phyloP scores from a whole-genome alignment of 2,888 invertebrate species.

The Sarcophaga subvicina region DNA sequence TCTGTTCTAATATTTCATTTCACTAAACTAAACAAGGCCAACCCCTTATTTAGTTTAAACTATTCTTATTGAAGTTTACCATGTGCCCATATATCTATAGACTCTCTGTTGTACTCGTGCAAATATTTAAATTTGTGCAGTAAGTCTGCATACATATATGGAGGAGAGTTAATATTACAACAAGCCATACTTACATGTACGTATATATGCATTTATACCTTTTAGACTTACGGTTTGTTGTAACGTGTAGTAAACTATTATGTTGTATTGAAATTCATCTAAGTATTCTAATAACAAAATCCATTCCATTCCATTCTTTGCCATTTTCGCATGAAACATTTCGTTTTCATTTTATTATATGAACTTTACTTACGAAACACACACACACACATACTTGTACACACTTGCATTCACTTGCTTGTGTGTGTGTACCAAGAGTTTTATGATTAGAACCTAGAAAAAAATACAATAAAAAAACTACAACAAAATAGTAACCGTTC shows the following conservation, averaged over 20 bases:
- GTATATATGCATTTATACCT: not conserved
- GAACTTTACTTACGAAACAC: slow-evolving; percentile 25
- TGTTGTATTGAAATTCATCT: not conserved
- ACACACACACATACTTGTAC: not conserved
- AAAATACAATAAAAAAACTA: not conserved
- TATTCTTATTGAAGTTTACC: not conserved
- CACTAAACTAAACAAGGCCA: not conserved
- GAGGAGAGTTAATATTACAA: slow-evolving; percentile 38
- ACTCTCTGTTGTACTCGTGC: not conserved
- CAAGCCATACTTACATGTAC: not conserved
- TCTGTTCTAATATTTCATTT: not conserved
- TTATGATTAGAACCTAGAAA: slow-evolving; percentile 27
- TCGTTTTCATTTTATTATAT: slow-evolving; percentile 33
- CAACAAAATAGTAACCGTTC: too few species aligned
- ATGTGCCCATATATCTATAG: not conserved
- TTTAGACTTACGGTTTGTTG: too few species aligned
- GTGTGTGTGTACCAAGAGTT: not conserved
- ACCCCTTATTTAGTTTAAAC: not conserved
- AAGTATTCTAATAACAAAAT: slow-evolving; percentile 27
- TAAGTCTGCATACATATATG: not conserved
- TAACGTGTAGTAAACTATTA: not conserved
- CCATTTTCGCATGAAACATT: slow-evolving; percentile 46
- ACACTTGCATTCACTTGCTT: not conserved
- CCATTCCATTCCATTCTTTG: slow-evolving; percentile 23
- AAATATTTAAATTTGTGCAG: not conserved